Percentiles rank a stretch among this genome's conserved stretches.
phyloP scores from a whole-genome alignment of 2,888 invertebrate species.

The Meteorus cinctellus region DNA sequence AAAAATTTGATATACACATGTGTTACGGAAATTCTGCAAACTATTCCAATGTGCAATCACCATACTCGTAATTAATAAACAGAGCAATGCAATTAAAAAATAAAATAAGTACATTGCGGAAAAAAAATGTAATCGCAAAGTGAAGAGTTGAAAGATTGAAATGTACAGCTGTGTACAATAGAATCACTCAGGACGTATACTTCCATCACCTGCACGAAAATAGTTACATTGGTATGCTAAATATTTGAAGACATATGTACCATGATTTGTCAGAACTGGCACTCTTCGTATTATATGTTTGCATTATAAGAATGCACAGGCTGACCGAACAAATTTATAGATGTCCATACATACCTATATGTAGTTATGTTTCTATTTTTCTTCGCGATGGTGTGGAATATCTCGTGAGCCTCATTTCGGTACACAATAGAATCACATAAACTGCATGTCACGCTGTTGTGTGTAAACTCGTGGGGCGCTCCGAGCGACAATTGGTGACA shows the following conservation, averaged over 20 bases:
- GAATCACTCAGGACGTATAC: background rate
- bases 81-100: background rate
- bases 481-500: constrained; percentile 68
- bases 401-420: constrained; percentile 43
- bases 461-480: constrained; percentile 70
- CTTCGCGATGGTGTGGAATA: constrained; percentile 38
- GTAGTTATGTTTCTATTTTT: background rate
- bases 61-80: too few relatives aligned
- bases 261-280: background rate
- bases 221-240: constrained; percentile 26
- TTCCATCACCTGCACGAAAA: constrained; percentile 38
- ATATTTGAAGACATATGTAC: background rate
- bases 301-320: constrained; percentile 37
- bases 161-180: constrained; percentile 32
- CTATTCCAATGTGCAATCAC: background rate
- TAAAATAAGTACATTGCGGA: background rate
- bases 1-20: too few relatives aligned
- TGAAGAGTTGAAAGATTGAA: constrained; percentile 43
- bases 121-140: constrained; percentile 50
- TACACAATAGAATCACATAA: constrained; percentile 68
- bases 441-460: constrained; percentile 69
- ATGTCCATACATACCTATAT: background rate
- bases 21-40: too few relatives aligned
- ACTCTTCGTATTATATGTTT: background rate
- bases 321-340: constrained; percentile 47